Evolutionary conservation across 2,113 vertebrate species (phyloP), one percentile per base, ranked within the genome.

Genomic region (Caretta caretta): DNA sequence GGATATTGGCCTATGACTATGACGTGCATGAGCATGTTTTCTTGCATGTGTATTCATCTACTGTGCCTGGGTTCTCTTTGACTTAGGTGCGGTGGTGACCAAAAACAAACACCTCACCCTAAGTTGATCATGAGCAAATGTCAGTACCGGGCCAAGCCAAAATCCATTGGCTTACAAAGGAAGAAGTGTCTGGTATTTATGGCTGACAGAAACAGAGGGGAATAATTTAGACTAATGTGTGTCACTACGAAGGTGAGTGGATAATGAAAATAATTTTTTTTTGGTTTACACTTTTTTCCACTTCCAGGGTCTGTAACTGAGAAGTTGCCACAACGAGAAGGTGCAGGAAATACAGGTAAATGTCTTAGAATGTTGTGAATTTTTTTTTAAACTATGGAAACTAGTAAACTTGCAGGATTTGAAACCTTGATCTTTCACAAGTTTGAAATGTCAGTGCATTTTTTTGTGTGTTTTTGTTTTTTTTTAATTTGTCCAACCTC

Each of bases 291-390:
- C 50, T 0, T 92, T 94, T 87, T 90, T 85, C 25, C 48, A 80
- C 72, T 78, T 96, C 19, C 72, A 99, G 99, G 99, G 84, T 99
- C 99, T 38, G 90, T 99, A 95, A 99, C 97, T 84, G 99, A 99
- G 84, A 99, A 99, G 92, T 72, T 98, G 1, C 99, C 99, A 10
- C 98, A 98, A 51, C 97, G 98, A 96, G 99, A 99, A 98, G 99
- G 98, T 59, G 50, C 99, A 27, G 99, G 99, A 96, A 99, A 99
- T 99, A 50, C 99, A 99, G 99, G 99, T 99, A 99, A 99, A 98
- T 98, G 96, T 97, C 96, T 97, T 93, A 86, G 86, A 12, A 54
- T 84, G 14, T 20, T 72, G 35, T 72, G n/a, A 76, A 27, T 38
- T 69, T 27, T 62, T 62, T 69, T 85, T 96, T 87, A 87, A 49